These are phyloP conservation scores for Parnassius orleans DNA, from an alignment of 2,888 invertebrate species.

Conservation along the genomic window DNA sequence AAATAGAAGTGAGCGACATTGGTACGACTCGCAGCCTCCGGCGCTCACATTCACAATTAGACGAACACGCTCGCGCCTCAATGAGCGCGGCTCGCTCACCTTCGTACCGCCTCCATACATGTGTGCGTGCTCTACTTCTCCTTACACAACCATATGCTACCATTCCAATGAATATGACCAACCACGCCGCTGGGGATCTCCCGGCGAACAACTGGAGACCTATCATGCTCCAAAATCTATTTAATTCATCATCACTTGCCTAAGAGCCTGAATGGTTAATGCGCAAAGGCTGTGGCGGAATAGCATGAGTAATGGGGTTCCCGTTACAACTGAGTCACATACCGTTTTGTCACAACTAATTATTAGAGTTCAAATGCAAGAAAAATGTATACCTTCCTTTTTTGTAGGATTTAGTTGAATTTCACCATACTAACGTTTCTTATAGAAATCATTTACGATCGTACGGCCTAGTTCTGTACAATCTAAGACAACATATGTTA, in stretches of 20 bases:
- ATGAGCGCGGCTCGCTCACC: not conserved
- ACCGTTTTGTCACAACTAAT: too few relatives aligned
- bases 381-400: too few relatives aligned
- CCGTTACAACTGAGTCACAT: too few relatives aligned
- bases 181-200: not conserved
- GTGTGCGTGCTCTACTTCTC: conserved; percentile 2
- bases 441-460: too few relatives aligned
- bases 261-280: too few relatives aligned
- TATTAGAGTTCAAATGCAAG: too few relatives aligned
- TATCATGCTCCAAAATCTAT: not conserved
- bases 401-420: too few relatives aligned
- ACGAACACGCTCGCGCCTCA: not conserved
- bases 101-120: not conserved
- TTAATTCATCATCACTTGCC: not conserved
- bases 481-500: too few relatives aligned
- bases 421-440: too few relatives aligned
- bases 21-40: not conserved
- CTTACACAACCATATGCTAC: not conserved
- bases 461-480: too few relatives aligned
- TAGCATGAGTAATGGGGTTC: too few relatives aligned
- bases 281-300: too few relatives aligned
- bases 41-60: not conserved
- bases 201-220: not conserved
- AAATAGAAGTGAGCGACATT: not conserved
- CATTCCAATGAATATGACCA: not conserved